Evolutionary conservation across 2,888 invertebrate genomes (phyloP).

Genomic region (Galerucella pusilla): DNA sequence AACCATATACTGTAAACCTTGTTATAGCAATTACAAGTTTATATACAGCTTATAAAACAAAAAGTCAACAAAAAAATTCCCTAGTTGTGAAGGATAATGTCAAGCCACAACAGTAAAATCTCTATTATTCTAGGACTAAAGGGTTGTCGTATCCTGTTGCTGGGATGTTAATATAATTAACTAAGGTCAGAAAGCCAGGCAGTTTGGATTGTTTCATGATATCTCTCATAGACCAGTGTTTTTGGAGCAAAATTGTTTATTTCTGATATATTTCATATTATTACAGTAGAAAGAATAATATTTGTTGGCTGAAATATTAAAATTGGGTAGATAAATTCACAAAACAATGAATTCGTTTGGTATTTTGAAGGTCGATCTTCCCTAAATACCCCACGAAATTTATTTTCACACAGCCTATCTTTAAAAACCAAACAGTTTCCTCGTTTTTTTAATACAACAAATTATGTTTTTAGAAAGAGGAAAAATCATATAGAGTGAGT

Average conservation of each 20-base stretch:
- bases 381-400: too few species aligned
- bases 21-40: too few species aligned
- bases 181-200: constrained; percentile 46
- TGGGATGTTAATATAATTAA: constrained; percentile 46
- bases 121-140: constrained; percentile 23
- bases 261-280: neutral
- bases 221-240: constrained; percentile 10
- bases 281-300: neutral
- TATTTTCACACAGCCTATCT: too few species aligned
- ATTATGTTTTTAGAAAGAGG: too few species aligned
- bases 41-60: too few species aligned
- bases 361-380: too few species aligned
- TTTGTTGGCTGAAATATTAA: neutral
- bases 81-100: constrained; percentile 11
- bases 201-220: constrained; percentile 53
- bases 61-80: neutral
- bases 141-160: constrained; percentile 40
- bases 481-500: too few species aligned
- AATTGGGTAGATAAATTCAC: too few species aligned
- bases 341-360: too few species aligned
- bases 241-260: neutral
- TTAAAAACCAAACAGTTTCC: too few species aligned
- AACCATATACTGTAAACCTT: too few species aligned
- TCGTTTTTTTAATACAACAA: too few species aligned
- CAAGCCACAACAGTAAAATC: constrained; percentile 4